A percentile compares a stretch with the other conserved stretches of the same genome.
phyloP scores from a whole-genome alignment of 1,140 invertebrate genomes.

The Meloidogyne exigua region DNA sequence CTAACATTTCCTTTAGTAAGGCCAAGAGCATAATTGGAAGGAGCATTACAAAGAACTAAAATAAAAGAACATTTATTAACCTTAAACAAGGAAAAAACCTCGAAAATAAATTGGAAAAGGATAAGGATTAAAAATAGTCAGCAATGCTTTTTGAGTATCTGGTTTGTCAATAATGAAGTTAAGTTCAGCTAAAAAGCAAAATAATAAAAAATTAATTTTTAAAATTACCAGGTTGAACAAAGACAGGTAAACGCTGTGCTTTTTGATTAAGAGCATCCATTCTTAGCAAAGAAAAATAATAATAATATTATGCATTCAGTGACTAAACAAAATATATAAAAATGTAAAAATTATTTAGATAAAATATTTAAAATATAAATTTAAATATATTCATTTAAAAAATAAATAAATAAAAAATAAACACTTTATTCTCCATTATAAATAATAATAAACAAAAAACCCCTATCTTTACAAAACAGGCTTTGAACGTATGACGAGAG shows the following conservation, averaged over 20 bases:
- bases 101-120: not conserved
- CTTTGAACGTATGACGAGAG: not conserved
- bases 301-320: not conserved
- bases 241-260: not conserved
- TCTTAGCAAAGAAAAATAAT: not conserved
- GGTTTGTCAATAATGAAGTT: not conserved
- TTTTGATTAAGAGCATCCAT: not conserved
- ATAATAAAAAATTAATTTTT: not conserved
- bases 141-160: not conserved
- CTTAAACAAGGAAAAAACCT: not conserved
- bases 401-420: not conserved
- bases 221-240: not conserved
- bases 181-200: not conserved
- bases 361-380: not conserved
- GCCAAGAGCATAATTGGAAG: not conserved
- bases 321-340: not conserved
- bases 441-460: not conserved
- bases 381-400: not conserved
- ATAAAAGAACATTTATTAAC: not conserved
- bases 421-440: constrained; percentile 2
- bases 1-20: not conserved
- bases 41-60: not conserved
- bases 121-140: not conserved
- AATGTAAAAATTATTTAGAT: not conserved
- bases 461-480: not conserved